phyloP scores from a whole-genome alignment of 2,888 invertebrate species.

The Tuberolachnus salignus region DNA sequence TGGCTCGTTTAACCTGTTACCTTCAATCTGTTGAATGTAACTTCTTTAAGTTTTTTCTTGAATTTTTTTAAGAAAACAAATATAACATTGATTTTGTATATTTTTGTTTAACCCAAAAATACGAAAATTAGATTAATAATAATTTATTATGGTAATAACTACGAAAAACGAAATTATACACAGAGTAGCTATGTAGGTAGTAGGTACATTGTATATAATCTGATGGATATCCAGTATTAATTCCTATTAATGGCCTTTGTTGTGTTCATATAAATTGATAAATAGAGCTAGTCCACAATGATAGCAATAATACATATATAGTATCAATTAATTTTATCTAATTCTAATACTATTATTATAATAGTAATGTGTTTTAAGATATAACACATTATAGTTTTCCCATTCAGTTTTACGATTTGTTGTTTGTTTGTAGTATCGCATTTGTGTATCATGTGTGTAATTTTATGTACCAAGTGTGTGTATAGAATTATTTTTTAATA shows the following conservation, averaged over 20 bases:
- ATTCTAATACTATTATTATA: conserved; percentile 4
- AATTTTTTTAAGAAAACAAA: no score
- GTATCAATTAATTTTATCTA: conserved; percentile 9
- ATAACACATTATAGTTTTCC: conserved; percentile 19
- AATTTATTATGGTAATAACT: no score
- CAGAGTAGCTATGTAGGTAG: no score
- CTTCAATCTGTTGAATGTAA: no score
- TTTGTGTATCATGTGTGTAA: conserved; percentile 3
- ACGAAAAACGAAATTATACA: no score
- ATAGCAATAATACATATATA: conserved; percentile 16
- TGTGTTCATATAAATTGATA: background rate
- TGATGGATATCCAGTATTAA: conserved; percentile 14
- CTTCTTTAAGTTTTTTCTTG: no score
- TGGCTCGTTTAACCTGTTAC: no score
- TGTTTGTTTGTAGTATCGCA: conserved; percentile 8
- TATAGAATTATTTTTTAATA: conserved; percentile 18
- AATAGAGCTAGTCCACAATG: conserved; percentile 13
- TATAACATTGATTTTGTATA: no score
- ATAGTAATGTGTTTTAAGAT: background rate
- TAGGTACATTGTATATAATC: background rate
- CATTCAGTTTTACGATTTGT: conserved; percentile 2
- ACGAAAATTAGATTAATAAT: no score
- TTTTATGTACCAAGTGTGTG: background rate
- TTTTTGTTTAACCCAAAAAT: no score
- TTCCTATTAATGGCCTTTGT: conserved; percentile 4